Percentiles rank a stretch among this genome's conserved stretches.
Conservation (phyloP, 2,113 vertebrate genomes). For the Archocentrus centrarchus region DNA sequence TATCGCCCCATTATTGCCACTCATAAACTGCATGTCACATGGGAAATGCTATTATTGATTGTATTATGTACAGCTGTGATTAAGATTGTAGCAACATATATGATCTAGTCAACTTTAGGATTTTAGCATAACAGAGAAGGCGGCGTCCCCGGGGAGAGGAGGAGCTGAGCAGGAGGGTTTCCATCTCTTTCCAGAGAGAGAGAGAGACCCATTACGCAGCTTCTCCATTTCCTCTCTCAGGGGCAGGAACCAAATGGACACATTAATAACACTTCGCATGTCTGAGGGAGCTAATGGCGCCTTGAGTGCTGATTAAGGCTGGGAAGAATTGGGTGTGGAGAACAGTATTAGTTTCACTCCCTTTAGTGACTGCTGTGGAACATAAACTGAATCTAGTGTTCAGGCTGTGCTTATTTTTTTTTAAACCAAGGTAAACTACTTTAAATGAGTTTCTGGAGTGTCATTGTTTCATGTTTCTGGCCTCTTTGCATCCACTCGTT, state of each 20-base stretch:
- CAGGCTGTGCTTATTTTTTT: not conserved
- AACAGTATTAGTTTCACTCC: constrained; percentile 28
- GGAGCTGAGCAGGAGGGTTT: constrained; percentile 41
- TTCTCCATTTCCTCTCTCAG: constrained; percentile 68
- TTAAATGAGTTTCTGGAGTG: not conserved
- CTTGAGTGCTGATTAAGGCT: constrained; percentile 71
- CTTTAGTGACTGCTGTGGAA: not conserved
- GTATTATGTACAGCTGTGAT: constrained; percentile 18
- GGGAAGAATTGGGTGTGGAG: constrained; percentile 29
- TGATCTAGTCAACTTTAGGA: constrained; percentile 9
- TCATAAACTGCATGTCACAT: not conserved
- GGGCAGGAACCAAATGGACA: constrained; percentile 68
- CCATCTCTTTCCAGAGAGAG: constrained; percentile 30
- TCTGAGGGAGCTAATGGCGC: constrained; percentile 66
- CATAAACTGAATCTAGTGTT: not conserved
- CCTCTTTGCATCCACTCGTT: not conserved
- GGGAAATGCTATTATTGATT: not conserved
- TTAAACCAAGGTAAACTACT: not conserved
- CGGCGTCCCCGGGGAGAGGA: not conserved
- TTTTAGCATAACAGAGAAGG: constrained; percentile 20
- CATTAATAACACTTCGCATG: constrained; percentile 69
- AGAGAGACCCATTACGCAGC: constrained; percentile 58
- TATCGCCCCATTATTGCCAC: not conserved
- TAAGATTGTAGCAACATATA: constrained; percentile 27
- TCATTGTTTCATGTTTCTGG: not conserved